Conservation (phyloP, 2,113 vertebrate genomes). For the Hippocampus comes region DNA sequence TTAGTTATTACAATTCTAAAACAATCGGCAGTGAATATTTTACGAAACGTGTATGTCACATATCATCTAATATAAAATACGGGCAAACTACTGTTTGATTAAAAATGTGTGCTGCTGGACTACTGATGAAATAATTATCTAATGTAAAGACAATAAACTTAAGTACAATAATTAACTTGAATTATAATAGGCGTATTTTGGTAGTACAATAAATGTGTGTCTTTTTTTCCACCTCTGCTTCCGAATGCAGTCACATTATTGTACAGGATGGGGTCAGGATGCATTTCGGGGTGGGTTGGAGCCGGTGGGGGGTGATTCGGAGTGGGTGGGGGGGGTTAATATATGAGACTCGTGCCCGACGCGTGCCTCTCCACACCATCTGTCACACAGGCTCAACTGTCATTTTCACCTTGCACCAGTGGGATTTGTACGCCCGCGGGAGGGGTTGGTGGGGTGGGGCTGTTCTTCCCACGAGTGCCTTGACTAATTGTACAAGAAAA, state of each 20-base stretch:
- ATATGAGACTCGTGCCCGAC: conserved; percentile 64
- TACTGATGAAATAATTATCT: neutral
- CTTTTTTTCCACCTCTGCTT: neutral
- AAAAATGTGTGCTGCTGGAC: neutral
- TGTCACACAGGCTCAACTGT: conserved; percentile 60
- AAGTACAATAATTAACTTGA: neutral
- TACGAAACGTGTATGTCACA: neutral
- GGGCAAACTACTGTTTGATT: neutral
- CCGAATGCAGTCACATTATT: conserved; percentile 12
- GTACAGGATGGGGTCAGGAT: neutral
- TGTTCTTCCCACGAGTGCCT: conserved; percentile 39
- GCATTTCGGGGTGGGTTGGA: neutral
- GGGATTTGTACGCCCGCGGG: neutral
- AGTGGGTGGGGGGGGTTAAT: rapidly evolving
- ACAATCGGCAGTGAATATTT: too few relatives aligned
- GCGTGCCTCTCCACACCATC: conserved; percentile 67
- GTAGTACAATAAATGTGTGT: neutral
- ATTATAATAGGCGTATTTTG: neutral
- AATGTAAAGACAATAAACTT: neutral
- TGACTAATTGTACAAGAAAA: conserved; percentile 39
- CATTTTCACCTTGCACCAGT: conserved; percentile 49
- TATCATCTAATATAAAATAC: neutral
- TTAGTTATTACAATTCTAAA: neutral
- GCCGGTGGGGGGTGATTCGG: neutral
- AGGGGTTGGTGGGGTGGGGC: neutral